Percentiles rank a stretch among this genome's conserved stretches.
phyloP scores from a whole-genome alignment of 2,113 vertebrate genomes.

The Aegithalos caudatus region DNA sequence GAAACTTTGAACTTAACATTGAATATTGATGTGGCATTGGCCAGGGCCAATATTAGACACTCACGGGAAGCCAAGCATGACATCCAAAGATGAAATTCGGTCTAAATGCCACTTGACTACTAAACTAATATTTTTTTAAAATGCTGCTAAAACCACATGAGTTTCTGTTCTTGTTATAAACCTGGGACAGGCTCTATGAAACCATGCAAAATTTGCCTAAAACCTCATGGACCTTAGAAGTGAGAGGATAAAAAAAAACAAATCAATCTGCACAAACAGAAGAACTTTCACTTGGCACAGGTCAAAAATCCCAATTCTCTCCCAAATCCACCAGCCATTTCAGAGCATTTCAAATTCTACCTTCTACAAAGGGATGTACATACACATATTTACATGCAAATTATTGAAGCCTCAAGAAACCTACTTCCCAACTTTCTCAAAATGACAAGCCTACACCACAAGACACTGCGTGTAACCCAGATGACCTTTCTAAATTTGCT shows the following conservation, averaged over 20 bases:
- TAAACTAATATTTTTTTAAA: not conserved
- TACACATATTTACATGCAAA: not conserved
- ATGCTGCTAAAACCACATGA: not conserved
- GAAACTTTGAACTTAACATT: not conserved
- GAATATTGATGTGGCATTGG: not conserved
- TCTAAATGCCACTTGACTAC: not conserved
- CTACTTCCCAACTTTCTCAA: not conserved
- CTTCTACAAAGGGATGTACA: not conserved
- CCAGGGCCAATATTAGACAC: not conserved
- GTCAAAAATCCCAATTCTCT: not conserved
- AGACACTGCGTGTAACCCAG: fast-evolving
- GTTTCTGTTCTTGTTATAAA: not conserved
- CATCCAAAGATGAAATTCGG: not conserved
- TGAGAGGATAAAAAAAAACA: fast-evolving
- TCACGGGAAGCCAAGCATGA: not conserved
- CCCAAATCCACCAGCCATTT: fast-evolving
- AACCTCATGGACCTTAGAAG: not conserved
- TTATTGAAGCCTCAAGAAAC: not conserved
- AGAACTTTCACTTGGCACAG: not conserved
- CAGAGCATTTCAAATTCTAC: not conserved
- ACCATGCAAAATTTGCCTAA: not conserved
- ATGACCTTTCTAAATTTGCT: not conserved
- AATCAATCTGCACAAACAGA: not conserved
- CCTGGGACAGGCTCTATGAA: not conserved
- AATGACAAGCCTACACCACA: not conserved